phyloP scores from a whole-genome alignment of 2,888 invertebrate genomes.

The Drosophila neoperkinsi region DNA sequence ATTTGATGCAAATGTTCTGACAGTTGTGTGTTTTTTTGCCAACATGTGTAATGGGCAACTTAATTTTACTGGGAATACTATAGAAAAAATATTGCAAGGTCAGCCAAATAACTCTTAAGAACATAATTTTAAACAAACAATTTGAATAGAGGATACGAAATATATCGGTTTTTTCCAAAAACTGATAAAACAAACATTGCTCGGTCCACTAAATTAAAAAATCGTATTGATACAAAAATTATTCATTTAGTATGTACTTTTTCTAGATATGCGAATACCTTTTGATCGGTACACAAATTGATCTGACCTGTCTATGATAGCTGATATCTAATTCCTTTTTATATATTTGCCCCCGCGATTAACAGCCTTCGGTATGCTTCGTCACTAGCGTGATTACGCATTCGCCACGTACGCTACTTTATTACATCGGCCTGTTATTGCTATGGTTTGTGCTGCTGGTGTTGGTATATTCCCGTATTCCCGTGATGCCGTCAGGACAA shows the following conservation, averaged over 20 bases:
- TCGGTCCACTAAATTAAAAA: neutral
- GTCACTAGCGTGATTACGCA: slow-evolving; percentile 8
- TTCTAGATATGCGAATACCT: neutral
- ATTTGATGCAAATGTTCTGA: slow-evolving; percentile 8
- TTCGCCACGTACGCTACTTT: slow-evolving; percentile 32
- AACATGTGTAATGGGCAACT: neutral
- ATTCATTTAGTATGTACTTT: neutral
- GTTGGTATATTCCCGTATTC: slow-evolving; percentile 50
- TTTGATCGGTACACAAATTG: neutral
- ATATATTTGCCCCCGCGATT: neutral
- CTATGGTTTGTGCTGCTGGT: slow-evolving; percentile 33
- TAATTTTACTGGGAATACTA: neutral
- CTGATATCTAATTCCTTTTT: neutral
- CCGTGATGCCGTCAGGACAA: slow-evolving; percentile 53
- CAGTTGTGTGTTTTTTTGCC: neutral
- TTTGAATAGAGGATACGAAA: neutral
- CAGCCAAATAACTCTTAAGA: neutral
- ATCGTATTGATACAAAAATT: neutral
- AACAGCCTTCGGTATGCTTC: neutral
- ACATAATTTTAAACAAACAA: neutral
- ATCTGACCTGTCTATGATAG: neutral
- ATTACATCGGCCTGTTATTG: slow-evolving; percentile 57
- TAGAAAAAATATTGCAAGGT: neutral
- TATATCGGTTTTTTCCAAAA: neutral
- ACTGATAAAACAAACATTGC: neutral